Conservation (phyloP, 2,888 invertebrate genomes). For the Scrobipalpa atriplicella region DNA sequence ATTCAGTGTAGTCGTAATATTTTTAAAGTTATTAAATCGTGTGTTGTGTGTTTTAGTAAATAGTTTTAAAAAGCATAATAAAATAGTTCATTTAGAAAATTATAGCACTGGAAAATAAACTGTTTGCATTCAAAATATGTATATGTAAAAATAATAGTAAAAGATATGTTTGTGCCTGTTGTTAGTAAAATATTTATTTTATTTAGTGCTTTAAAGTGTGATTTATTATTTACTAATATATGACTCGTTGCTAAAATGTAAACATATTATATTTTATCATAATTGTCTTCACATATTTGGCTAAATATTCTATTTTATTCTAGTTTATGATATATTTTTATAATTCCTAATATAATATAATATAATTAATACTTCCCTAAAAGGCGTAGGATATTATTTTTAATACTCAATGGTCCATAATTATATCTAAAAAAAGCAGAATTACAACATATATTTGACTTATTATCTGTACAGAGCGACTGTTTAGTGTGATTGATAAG, state of each 20-base stretch:
- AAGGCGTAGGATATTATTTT: constrained; percentile 65
- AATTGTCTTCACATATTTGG: constrained; percentile 45
- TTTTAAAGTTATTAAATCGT: background rate
- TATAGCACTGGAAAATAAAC: background rate
- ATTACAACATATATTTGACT: constrained; percentile 39
- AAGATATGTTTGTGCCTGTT: background rate
- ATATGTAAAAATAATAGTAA: background rate
- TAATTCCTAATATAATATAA: constrained; percentile 41
- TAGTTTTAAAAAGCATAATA: background rate
- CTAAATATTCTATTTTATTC: constrained; percentile 31
- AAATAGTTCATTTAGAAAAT: background rate
- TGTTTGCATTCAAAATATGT: background rate
- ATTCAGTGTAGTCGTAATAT: background rate
- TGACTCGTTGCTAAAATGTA: constrained; percentile 3
- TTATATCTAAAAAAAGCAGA: constrained; percentile 36
- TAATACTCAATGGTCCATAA: constrained; percentile 72
- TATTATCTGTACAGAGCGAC: background rate
- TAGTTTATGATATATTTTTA: constrained; percentile 49
- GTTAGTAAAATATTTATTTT: background rate
- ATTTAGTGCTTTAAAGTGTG: constrained; percentile 19
- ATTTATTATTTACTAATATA: constrained; percentile 5
- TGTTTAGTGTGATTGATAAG: no score
- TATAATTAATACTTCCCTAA: constrained; percentile 55
- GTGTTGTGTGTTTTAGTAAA: background rate
- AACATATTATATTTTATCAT: constrained; percentile 37